These are phyloP conservation scores for Eupsilia transversa DNA, from an alignment of 2,888 invertebrate genomes.

Conservation along the genomic window DNA sequence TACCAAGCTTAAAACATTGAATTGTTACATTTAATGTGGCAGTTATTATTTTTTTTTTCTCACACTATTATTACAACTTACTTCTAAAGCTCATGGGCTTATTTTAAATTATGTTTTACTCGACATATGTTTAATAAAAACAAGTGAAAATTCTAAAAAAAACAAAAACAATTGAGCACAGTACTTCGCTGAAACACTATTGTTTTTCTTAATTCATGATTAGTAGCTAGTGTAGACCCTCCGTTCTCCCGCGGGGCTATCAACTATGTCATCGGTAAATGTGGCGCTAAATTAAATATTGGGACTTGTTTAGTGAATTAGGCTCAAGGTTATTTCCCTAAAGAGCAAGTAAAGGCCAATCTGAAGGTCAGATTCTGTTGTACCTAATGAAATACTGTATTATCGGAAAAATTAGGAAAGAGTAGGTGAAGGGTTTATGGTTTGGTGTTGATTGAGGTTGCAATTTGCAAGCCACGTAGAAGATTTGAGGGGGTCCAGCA, in stretches of 20 bases:
- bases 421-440: background rate
- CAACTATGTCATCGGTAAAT: constrained; percentile 58
- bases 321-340: constrained; percentile 17
- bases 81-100: constrained; percentile 1
- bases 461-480: too few species aligned
- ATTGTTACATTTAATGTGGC: background rate
- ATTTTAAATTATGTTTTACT: background rate
- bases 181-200: background rate
- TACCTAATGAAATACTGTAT: constrained; percentile 5
- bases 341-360: background rate
- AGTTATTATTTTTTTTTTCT: too few species aligned
- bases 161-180: background rate
- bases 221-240: constrained; percentile 10
- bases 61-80: background rate
- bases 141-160: too few species aligned
- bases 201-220: constrained; percentile 17
- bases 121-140: background rate
- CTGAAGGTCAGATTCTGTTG: background rate
- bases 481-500: too few species aligned
- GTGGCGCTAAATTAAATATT: constrained; percentile 61
- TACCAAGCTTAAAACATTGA: background rate
- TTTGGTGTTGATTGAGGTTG: too few species aligned
- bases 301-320: constrained; percentile 38
- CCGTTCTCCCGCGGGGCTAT: constrained; percentile 14
- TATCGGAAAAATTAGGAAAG: background rate